These are phyloP conservation scores for Drosophila mayri DNA, from an alignment of 1,140 invertebrate species.

Conservation along the genomic window DNA sequence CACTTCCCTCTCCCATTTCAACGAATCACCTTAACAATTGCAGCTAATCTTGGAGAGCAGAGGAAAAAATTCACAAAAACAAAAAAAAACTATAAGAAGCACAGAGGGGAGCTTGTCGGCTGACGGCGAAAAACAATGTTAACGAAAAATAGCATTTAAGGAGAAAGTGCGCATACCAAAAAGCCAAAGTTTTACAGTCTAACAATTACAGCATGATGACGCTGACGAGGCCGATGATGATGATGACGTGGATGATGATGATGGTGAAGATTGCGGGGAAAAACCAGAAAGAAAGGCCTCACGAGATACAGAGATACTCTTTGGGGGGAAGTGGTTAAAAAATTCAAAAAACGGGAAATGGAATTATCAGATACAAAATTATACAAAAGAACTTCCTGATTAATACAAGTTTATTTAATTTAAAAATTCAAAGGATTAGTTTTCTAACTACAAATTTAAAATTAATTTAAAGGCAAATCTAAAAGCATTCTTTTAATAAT, in stretches of 20 bases:
- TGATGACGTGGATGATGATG: conserved; percentile 12
- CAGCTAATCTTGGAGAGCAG: conserved; percentile 20
- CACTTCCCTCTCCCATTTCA: conserved; percentile 8
- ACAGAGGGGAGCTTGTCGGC: conserved; percentile 40
- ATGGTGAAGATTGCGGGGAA: conserved; percentile 43
- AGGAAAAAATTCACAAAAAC: not conserved
- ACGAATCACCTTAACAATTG: conserved; percentile 34
- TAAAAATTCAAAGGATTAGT: too few species aligned
- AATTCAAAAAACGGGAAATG: conserved; percentile 9
- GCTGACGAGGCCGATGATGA: conserved; percentile 18
- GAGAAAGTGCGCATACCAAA: conserved; percentile 78
- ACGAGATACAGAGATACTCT: conserved; percentile 33
- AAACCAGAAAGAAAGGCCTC: conserved; percentile 44
- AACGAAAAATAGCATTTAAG: conserved; percentile 78
- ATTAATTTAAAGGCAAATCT: not conserved
- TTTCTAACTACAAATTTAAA: not conserved
- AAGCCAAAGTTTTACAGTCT: conserved; percentile 74
- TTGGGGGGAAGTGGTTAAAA: conserved; percentile 18
- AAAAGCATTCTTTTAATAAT: not conserved
- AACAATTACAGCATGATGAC: conserved; percentile 71
- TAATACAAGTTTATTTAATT: not conserved
- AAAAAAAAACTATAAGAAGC: conserved; percentile 21
- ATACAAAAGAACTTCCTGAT: conserved; percentile 5
- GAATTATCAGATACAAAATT: not conserved
- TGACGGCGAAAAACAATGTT: conserved; percentile 71